These are phyloP conservation scores for Scaptomyza graminum DNA, from an alignment of 1,140 invertebrate species.

Conservation along the genomic window DNA sequence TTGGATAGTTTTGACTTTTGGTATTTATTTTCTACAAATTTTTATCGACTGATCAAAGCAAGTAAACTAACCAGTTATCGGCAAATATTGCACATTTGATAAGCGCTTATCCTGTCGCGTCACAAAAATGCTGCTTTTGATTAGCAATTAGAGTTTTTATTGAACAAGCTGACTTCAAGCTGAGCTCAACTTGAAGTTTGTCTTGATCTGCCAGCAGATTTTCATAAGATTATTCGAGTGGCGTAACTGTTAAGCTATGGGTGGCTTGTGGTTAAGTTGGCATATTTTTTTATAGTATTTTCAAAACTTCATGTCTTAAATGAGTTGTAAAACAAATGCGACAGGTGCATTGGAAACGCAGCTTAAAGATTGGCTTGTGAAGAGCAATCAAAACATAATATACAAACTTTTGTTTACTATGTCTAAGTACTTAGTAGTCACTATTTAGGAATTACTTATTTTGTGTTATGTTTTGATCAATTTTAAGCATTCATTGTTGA, in stretches of 20 bases:
- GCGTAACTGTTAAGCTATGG: slow-evolving; percentile 38
- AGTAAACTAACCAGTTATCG: slow-evolving; percentile 65
- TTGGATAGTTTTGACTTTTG: too few relatives aligned
- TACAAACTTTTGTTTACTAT: too few relatives aligned
- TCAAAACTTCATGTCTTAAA: background rate
- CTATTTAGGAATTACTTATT: too few relatives aligned
- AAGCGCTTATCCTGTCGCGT: slow-evolving; percentile 79
- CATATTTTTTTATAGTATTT: slow-evolving; percentile 32
- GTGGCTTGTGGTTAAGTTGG: slow-evolving; percentile 7
- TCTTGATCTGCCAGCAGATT: slow-evolving; percentile 17
- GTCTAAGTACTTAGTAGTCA: too few relatives aligned
- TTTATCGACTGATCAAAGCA: slow-evolving; percentile 61
- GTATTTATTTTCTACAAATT: slow-evolving; percentile 57
- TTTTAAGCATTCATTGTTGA: background rate
- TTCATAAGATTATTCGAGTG: slow-evolving; percentile 29
- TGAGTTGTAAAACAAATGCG: background rate
- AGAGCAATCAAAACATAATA: background rate
- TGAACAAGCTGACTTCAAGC: slow-evolving; percentile 60
- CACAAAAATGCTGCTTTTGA: slow-evolving; percentile 77
- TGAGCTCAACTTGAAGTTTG: slow-evolving; percentile 39
- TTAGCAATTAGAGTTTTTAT: slow-evolving; percentile 78
- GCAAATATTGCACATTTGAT: slow-evolving; percentile 56
- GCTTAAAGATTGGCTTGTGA: too few relatives aligned
- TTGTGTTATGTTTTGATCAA: too few relatives aligned
- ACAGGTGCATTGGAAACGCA: background rate